Percentiles rank a stretch among this genome's conserved stretches.
phyloP scores from a whole-genome alignment of 2,113 vertebrate genomes.

The Ammodytes dubius region DNA sequence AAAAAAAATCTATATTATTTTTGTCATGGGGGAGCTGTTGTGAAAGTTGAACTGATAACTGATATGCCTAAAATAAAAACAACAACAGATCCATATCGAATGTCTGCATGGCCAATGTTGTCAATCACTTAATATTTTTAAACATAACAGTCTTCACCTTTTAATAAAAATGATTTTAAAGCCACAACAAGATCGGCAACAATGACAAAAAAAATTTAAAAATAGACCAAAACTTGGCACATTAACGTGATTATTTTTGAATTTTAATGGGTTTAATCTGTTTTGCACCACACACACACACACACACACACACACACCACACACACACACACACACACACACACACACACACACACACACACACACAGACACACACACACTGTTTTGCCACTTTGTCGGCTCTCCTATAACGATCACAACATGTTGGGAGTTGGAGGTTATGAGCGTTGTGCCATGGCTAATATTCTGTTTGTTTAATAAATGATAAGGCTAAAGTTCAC shows the following conservation, averaged over 20 bases:
- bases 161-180: background rate
- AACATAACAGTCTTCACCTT: too few relatives aligned
- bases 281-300: background rate
- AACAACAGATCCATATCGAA: too few relatives aligned
- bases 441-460: slow-evolving; percentile 48
- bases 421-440: slow-evolving; percentile 51
- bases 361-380: too few relatives aligned
- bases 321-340: too few relatives aligned
- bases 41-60: too few relatives aligned
- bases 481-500: slow-evolving; percentile 31
- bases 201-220: background rate
- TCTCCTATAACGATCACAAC: slow-evolving; percentile 32
- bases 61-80: too few relatives aligned
- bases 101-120: too few relatives aligned
- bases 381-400: background rate
- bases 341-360: too few relatives aligned
- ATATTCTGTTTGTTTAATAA: slow-evolving; percentile 60
- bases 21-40: too few relatives aligned
- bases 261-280: slow-evolving; percentile 42
- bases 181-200: background rate
- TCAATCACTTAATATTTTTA: too few relatives aligned
- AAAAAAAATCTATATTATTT: too few relatives aligned
- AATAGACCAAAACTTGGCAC: slow-evolving; percentile 21
- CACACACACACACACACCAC: too few relatives aligned
- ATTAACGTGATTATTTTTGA: slow-evolving; percentile 29